Base-by-base conservation (phyloP, 2,888 invertebrate genomes). In the Charanyca ferruginea region DNA sequence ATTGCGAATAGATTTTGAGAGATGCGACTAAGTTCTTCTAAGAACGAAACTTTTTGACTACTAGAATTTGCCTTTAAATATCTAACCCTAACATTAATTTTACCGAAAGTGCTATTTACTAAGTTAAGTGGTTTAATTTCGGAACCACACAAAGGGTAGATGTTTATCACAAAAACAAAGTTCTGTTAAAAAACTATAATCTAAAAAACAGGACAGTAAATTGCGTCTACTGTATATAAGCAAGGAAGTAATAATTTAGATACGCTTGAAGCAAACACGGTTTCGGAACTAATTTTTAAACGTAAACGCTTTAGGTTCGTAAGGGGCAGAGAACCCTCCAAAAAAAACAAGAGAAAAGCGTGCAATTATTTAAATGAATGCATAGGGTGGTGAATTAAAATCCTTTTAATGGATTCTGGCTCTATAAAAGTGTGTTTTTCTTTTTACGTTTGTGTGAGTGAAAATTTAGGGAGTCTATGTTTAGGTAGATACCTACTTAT, bases 321-420 rank as follows among this genome's bases (percentile, higher is more conserved):
- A 57, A 67, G 78, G 66, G 73, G 58, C 42, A 16, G 57, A 28
- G n/a, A 22, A 22, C 53, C 58, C 53, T 58, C 23, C 41, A 28
- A 55, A 49, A 42, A 48, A 71, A 54, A n/a, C n/a, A 67, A 63
- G 61, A 62, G 45, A 61, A 47, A 72, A 59, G n/a, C 51, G 61
- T 79, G 74, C 83, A 74, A 82, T 82, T 82, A 82, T 81, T 79
- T 79, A 77, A 77, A 82, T 82, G 55, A 80, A 79, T 82, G 77
- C 79, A 66, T 73, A 51, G 52, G 66, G 48, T 64, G 52, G 67
- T 73, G 73, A 73, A 77, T 74, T 74, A 68, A 79, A 81, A 77
- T 72, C 74, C 71, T 79, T 82, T 80, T 81, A 81, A 82, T 77
- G 67, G 80, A 79, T 64, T 68, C 58, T 67, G 61, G 55, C 61